These are phyloP conservation scores for Eupithecia abbreviata DNA, from an alignment of 2,888 invertebrate species.

Conservation along the genomic window DNA sequence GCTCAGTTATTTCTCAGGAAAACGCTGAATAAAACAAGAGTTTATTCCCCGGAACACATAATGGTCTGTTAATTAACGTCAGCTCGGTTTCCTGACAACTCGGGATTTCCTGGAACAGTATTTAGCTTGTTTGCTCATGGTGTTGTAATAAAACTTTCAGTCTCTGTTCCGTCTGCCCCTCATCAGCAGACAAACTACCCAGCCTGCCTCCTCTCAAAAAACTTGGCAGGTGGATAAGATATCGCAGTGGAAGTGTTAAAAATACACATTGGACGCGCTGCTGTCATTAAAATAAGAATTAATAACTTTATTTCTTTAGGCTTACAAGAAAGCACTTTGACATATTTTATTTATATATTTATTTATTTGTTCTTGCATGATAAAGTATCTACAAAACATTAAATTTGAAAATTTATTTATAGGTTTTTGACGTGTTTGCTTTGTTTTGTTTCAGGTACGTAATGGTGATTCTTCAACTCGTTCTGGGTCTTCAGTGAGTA, in stretches of 20 bases:
- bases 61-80: constrained; percentile 39
- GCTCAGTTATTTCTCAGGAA: constrained; percentile 12
- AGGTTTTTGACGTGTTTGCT: background rate
- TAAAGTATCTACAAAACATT: no score
- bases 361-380: no score
- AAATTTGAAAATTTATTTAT: no score
- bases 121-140: background rate
- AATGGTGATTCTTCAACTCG: background rate
- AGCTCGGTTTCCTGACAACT: constrained; percentile 16
- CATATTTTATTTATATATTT: no score
- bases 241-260: no score
- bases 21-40: constrained; percentile 10
- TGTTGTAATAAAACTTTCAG: background rate
- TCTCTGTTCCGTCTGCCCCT: background rate
- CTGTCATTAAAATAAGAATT: no score
- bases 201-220: background rate
- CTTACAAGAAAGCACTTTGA: no score
- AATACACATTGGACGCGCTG: no score
- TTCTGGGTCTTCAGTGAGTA: background rate
- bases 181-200: background rate
- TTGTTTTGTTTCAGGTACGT: constrained; percentile 21
- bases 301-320: no score
- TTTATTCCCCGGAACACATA: constrained; percentile 29
- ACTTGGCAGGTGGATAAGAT: no score
- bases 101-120: constrained; percentile 13